Base-by-base conservation (phyloP, 1,140 invertebrate genomes). In the Aethina tumida region DNA sequence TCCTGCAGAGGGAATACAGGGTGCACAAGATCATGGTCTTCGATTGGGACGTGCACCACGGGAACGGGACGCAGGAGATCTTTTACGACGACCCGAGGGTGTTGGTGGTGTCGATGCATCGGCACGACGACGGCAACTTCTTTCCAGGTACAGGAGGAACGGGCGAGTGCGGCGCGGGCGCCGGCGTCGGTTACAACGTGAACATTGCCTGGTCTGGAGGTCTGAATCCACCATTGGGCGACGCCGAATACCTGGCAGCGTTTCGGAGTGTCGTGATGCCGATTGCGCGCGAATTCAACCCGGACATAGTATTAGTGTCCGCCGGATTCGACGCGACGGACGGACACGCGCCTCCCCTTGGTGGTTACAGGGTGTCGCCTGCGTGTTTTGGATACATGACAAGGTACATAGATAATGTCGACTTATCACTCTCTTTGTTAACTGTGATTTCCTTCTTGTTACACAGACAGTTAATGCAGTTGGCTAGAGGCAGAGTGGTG, bases 1-100 rank as follows among this genome's bases (percentile, higher is more conserved):
- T 93, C 35, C 65, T 64, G 22, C 81, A 89, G 51, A 81, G 88
- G 49, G 81, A 85, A 48, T 73, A 91, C 30, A 80, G 87, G 38
- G 67, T 91, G 21, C 79, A 86, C 50, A 84, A 84, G 64, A 91
- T 99, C 62, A 74, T 98, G 31, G 93, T 99, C 52, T 75, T 99
- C 13, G 96, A 99, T 65, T 99, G 95, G 95, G 96, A 98, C 69
- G 93, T 99, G 34, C 97, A 99, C 67, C 96, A 99, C 69, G 96
- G 97, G 9, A 99, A 99, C 70, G 96, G 95, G 28, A 98, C 95
- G 14, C 96, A 99, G 66, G 90, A 97, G 61, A 91, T 94, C 66
- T 98, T 98, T 67, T 98, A 97, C 65, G 81, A 92, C 56, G 94
- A 97, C 65, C 84, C 89, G 12, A 76, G 83, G 55, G 87, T 98